Evolutionary conservation across 2,888 invertebrate species (phyloP), one percentile per base, ranked within the genome.

Genomic region (Drosophila rellima): DNA sequence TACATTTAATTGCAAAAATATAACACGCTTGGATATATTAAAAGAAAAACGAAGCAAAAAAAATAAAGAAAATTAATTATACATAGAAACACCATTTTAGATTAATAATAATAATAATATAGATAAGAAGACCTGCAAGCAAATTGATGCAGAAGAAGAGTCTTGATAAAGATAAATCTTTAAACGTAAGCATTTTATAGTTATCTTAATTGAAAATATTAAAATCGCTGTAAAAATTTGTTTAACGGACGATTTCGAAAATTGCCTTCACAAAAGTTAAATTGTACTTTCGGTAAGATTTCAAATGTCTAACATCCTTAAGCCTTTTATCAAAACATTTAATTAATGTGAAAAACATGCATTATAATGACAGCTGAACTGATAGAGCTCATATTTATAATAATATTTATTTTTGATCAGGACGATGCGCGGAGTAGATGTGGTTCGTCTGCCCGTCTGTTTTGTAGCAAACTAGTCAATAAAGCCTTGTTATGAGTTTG

Each of bases 171-270:
- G 18, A n/a, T 10, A 31, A 47, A 20, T 15, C n/a, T 40, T 8
- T 26, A 13, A 50, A 17, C 10, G 5, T 26, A 6, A 15, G 29
- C 31, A 3, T 42, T 10, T 20, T 55, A 20, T 20, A 11, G 3
- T 15, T 3, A 33, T 15, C 11, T 44, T 3, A 13, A 42, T 15
- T 55, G 42, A 33, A 55, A 55, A 55, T 55, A 55, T 33, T 42
- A 15, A 55, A 55, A 15, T 33, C 20, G 15, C 13, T 13, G 18
- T 20, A 7, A 13, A 20, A 2, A 23, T n/a, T 7, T 20, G 13
- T 20, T 37, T 15, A 2, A 37, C 15, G 7, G 3, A 15, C 8
- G 7, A 15, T 37, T 20, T 17, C 18, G 11, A 18, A 11, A 18
- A 11, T 11, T 10, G 3, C 11, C 3, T 18, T 40, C 18, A 18